A percentile compares a stretch with the other conserved stretches of the same genome.
Evolutionary conservation across 1,140 invertebrate species (phyloP).

Genomic region (Drosophila funebris): DNA sequence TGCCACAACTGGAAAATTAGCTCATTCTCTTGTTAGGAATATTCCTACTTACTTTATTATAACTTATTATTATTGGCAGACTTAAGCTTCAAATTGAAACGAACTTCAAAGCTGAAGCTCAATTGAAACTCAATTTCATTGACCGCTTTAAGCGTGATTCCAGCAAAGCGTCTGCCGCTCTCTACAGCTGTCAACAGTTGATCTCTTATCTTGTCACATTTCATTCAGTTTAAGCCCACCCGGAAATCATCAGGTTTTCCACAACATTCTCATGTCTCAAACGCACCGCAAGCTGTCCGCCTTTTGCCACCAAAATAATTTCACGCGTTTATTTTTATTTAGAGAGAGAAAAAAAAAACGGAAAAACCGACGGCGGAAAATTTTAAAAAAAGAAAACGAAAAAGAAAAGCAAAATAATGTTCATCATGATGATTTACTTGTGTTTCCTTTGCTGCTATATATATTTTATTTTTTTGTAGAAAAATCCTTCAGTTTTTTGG

Average conservation of each 20-base stretch:
- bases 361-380: neutral
- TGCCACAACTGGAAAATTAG: no score
- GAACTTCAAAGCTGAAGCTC: neutral
- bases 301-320: conserved; percentile 12
- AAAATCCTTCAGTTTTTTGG: conserved; percentile 44
- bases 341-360: conserved; percentile 2
- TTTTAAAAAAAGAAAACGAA: neutral
- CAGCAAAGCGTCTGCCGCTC: neutral
- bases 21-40: no score
- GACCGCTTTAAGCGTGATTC: neutral
- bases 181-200: conserved; percentile 9
- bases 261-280: conserved; percentile 49
- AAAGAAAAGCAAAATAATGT: neutral
- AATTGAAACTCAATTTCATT: neutral
- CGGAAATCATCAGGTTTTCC: conserved; percentile 52
- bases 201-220: conserved; percentile 26
- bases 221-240: conserved; percentile 43
- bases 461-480: no score
- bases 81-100: neutral
- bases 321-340: conserved; percentile 22
- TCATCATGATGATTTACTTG: conserved; percentile 51
- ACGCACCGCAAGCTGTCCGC: conserved; percentile 36
- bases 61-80: neutral
- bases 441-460: no score
- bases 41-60: neutral